Conservation (phyloP, 2,797 vertebrate species). For the Anas flavirostris region DNA sequence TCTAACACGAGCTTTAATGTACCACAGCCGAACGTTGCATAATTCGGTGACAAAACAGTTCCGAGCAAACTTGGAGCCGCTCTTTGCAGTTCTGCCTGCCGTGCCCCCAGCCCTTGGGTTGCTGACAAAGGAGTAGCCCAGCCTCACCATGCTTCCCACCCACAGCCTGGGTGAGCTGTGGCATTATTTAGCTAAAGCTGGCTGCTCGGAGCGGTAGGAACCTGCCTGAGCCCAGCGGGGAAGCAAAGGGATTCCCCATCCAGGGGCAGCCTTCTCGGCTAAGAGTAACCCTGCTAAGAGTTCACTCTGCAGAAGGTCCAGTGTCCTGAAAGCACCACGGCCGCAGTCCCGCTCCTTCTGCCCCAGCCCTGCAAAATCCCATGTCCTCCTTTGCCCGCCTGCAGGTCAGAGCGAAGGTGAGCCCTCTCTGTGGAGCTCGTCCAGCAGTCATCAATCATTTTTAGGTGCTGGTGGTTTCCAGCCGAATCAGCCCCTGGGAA, state of each 20-base stretch:
- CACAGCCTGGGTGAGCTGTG: rapidly evolving
- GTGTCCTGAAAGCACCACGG: neutral
- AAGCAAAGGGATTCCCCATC: neutral
- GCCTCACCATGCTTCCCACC: rapidly evolving
- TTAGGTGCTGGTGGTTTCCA: neutral
- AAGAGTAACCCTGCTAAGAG: neutral
- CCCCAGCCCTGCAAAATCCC: neutral
- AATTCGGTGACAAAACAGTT: constrained; percentile 23
- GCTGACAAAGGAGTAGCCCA: neutral
- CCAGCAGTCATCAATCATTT: neutral
- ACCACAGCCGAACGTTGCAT: neutral
- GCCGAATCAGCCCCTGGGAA: neutral
- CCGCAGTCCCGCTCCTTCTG: neutral
- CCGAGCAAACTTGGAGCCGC: neutral
- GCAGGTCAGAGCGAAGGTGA: rapidly evolving
- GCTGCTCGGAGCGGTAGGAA: neutral
- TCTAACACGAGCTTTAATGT: neutral
- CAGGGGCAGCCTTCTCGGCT: rapidly evolving
- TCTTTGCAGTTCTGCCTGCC: neutral
- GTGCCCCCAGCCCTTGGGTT: neutral
- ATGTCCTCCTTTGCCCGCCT: neutral
- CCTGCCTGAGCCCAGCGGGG: rapidly evolving
- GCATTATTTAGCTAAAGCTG: neutral
- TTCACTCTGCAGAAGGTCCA: neutral
- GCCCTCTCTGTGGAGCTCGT: neutral